Base-by-base conservation (phyloP, 1,140 invertebrate genomes). In the Bradynema listronoti region DNA sequence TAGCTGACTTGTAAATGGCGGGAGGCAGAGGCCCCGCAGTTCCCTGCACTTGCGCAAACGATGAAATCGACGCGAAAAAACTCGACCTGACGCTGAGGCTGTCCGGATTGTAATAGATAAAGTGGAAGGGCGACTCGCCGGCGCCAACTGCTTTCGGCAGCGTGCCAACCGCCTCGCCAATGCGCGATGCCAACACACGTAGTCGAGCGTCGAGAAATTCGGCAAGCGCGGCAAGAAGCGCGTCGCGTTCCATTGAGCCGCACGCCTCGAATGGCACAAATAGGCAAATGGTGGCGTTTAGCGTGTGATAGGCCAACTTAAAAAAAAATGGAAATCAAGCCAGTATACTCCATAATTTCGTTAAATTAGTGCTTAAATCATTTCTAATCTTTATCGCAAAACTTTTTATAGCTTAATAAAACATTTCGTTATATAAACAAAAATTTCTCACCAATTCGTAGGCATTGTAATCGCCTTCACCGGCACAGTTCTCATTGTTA, bases 51-150 rank as follows among this genome's bases (percentile, higher is more conserved):
- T 34, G 27, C 2, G 19, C 24, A 32, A 61, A 27, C n/a, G 22
- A 24, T 30, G 51, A 33, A 25, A 59, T 49, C 30, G 60, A 30
- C 2, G 63, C 29, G 14, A 55, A 19, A 43, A 68, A 66, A 24
- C 54, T 68, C 32, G 62, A 66, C 29, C 53, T 43, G n/a, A 65
- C 32, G 11, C 65, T 68, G 9, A 65, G 53, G 36, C 63, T 65
- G 45, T 65, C 63, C n/a, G 63, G 63, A 56, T 65, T 65, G 43
- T 33, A 65, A 29, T 65, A 65, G 27, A 65, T 56, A 49, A 61
- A 65, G 33, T 65, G 63, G n/a, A 65, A 65, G 4, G 53, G 65
- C 36, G 66, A 53, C 27, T 65, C 63, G n/a, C n/a, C n/a, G 25
- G 54, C 51, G 7, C 46, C 30, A 24, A 39, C 11, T 3, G 25